phyloP scores from a whole-genome alignment of 2,888 invertebrate genomes.

The Bursaphelenchus okinawaensis region DNA sequence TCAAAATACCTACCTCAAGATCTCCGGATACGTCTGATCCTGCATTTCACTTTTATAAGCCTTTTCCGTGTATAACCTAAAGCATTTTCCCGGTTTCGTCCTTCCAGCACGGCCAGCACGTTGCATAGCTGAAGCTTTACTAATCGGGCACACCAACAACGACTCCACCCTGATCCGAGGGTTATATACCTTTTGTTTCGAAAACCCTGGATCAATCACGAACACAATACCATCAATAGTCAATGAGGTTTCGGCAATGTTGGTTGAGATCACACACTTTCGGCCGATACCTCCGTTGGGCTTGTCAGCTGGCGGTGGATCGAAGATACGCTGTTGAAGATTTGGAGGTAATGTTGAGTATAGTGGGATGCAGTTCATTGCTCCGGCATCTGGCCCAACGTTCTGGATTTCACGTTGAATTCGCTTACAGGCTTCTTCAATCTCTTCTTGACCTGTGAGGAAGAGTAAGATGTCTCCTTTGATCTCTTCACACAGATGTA shows the following conservation, averaged over 20 bases:
- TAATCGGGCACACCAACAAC: conserved; percentile 91
- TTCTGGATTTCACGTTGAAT: conserved; percentile 92
- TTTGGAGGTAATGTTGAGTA: conserved; percentile 97
- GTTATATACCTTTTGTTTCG: conserved; percentile 94
- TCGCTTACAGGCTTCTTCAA: conserved; percentile 96
- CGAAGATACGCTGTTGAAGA: conserved; percentile 81
- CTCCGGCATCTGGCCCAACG: conserved; percentile 80
- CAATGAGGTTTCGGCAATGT: conserved; percentile 96
- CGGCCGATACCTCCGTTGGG: conserved; percentile 73
- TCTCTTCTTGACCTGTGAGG: conserved; percentile 80
- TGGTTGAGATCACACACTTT: conserved; percentile 81
- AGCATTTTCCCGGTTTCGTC: conserved; percentile 93
- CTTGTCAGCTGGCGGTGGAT: conserved; percentile 85
- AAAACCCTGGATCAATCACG: conserved; percentile 98
- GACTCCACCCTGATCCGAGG: conserved; percentile 89
- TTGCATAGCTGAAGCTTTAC: conserved; percentile 97
- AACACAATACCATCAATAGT: conserved; percentile 99
- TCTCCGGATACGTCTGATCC: conserved; percentile 94
- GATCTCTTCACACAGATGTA: conserved; percentile 73
- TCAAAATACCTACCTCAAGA: conserved; percentile 65
- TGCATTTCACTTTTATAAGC: conserved; percentile 95
- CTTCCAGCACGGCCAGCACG: conserved; percentile 93
- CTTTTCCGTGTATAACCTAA: conserved; percentile 79
- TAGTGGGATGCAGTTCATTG: conserved; percentile 92
- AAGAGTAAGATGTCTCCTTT: conserved; percentile 84